Percentiles rank a stretch among this genome's conserved stretches.
phyloP scores from a whole-genome alignment of 2,888 invertebrate genomes.

The Tanytarsus gracilentus region DNA sequence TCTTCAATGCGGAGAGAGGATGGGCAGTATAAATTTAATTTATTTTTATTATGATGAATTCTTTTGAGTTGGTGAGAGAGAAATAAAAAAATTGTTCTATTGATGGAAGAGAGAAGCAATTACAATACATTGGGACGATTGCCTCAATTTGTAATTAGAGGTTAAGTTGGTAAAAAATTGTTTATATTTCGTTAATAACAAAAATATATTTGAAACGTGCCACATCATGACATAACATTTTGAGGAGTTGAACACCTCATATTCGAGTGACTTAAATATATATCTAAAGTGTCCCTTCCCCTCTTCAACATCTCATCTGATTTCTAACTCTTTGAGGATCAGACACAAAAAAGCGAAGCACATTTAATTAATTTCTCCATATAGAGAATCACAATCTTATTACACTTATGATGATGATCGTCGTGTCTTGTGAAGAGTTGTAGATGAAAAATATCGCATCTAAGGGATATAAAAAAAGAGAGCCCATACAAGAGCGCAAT shows the following conservation, averaged over 20 bases:
- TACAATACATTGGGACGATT: too few relatives aligned
- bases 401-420: conserved; percentile 1
- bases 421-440: background rate
- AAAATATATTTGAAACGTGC: background rate
- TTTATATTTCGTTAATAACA: background rate
- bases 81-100: too few relatives aligned
- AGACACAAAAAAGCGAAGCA: too few relatives aligned
- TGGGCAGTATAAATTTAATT: conserved; percentile 7
- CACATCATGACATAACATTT: background rate
- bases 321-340: too few relatives aligned
- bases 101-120: too few relatives aligned
- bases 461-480: background rate
- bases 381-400: conserved; percentile 1
- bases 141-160: too few relatives aligned
- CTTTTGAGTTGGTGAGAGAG: background rate
- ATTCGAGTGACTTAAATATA: too few relatives aligned
- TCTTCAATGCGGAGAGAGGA: background rate
- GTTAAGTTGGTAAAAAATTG: background rate
- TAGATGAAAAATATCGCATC: background rate
- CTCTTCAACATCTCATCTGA: too few relatives aligned
- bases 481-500: background rate
- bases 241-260: too few relatives aligned
- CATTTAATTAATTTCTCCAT: conserved; percentile 13
- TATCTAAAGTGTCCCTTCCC: too few relatives aligned
- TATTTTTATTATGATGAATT: background rate